A percentile compares a stretch with the other conserved stretches of the same genome.
These are phyloP conservation scores for Paracyprichromis sp. DNA, from an alignment of 2,113 vertebrate species.

Conservation along the genomic window DNA sequence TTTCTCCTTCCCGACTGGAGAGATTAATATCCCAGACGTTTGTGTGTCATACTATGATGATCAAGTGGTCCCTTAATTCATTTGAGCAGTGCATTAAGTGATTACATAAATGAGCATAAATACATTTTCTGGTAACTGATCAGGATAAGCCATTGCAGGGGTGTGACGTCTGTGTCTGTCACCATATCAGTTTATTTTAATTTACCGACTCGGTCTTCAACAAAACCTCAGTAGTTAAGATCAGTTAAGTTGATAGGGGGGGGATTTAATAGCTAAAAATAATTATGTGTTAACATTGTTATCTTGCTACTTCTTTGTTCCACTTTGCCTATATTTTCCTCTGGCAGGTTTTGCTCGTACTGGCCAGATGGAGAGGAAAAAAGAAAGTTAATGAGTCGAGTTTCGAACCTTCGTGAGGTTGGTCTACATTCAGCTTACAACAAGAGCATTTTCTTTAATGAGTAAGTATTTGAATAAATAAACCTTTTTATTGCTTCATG, in stretches of 20 bases:
- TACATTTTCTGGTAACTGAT: neutral
- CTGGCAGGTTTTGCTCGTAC: neutral
- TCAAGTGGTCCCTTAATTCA: neutral
- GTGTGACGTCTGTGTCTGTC: neutral
- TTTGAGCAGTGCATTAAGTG: neutral
- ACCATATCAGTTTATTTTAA: neutral
- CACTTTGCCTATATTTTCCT: neutral
- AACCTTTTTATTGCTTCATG: neutral
- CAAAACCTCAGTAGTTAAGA: neutral
- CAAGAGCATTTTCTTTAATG: neutral
- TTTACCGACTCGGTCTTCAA: accelerated
- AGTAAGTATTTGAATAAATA: neutral
- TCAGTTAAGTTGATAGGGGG: neutral
- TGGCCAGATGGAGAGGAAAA: neutral
- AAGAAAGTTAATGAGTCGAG: neutral
- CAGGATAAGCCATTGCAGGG: neutral
- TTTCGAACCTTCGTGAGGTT: accelerated
- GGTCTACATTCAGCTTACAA: neutral
- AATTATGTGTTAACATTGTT: neutral
- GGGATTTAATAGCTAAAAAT: neutral
- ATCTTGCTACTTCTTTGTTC: neutral
- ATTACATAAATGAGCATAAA: neutral
- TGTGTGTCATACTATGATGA: neutral
- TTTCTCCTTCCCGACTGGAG: neutral
- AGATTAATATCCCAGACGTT: neutral